These are phyloP conservation scores for Stictonetta naevosa DNA, from an alignment of 2,113 vertebrate genomes.

Conservation along the genomic window DNA sequence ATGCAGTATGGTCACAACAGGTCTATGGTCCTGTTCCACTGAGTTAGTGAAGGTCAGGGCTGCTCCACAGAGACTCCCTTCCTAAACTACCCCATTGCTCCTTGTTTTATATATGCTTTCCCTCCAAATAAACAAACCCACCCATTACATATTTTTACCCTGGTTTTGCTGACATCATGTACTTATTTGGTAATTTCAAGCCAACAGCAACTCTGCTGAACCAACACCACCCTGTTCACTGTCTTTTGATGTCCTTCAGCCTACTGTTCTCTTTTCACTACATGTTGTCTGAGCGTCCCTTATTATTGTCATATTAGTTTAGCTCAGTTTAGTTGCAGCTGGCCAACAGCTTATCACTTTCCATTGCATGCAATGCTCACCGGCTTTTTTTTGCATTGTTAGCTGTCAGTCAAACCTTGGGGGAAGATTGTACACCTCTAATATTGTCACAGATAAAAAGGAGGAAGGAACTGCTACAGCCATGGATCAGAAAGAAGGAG, in stretches of 20 bases:
- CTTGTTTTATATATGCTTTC: neutral
- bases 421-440: neutral
- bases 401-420: neutral
- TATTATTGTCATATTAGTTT: neutral
- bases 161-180: neutral
- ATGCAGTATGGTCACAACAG: neutral
- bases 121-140: neutral
- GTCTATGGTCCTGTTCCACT: neutral
- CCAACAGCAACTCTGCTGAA: neutral
- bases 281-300: neutral
- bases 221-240: neutral
- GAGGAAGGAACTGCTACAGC: neutral
- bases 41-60: neutral
- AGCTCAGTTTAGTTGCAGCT: neutral
- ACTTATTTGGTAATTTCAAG: neutral
- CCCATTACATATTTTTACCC: neutral
- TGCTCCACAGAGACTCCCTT: neutral
- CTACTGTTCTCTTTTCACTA: neutral
- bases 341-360: neutral
- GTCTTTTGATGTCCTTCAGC: neutral
- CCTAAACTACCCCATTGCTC: neutral
- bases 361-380: neutral
- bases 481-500: neutral
- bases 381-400: neutral
- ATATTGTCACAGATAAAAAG: neutral